Percentiles rank a stretch among this genome's conserved stretches.
phyloP scores from a whole-genome alignment of 2,888 invertebrate species.

The Itoplectis maculator region DNA sequence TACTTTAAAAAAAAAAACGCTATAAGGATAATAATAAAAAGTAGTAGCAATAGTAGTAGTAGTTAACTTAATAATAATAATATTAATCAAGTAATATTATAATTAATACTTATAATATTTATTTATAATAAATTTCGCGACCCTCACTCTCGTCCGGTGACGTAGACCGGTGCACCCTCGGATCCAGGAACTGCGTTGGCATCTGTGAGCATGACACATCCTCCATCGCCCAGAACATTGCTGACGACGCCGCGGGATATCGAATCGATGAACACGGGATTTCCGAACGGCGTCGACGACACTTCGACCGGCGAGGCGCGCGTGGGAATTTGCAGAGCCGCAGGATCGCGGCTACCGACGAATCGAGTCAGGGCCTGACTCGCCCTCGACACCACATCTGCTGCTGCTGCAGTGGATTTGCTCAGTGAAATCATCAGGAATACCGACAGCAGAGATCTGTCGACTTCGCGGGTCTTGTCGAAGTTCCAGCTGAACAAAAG shows the following conservation, averaged over 20 bases:
- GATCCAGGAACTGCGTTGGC: conserved; percentile 87
- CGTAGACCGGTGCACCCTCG: conserved; percentile 87
- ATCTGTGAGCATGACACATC: conserved; percentile 87
- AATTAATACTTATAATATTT: too few species aligned
- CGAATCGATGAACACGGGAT: conserved; percentile 86
- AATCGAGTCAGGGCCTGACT: conserved; percentile 68
- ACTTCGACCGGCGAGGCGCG: conserved; percentile 78
- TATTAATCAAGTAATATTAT: too few species aligned
- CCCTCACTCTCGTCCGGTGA: conserved; percentile 72
- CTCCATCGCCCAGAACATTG: conserved; percentile 86
- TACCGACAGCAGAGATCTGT: conserved; percentile 85
- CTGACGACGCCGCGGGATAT: conserved; percentile 87
- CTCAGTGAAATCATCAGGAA: conserved; percentile 84
- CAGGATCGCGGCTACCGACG: conserved; percentile 38
- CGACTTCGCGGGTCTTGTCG: conserved; percentile 84
- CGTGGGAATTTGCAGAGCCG: conserved; percentile 49
- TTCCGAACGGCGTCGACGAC: conserved; percentile 84
- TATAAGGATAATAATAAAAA: too few species aligned
- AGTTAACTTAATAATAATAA: too few species aligned
- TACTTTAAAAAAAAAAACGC: too few species aligned
- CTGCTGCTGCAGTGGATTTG: conserved; percentile 18
- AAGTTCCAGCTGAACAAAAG: conserved; percentile 86
- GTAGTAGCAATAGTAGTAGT: too few species aligned
- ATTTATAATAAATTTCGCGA: too few species aligned
- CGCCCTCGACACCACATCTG: conserved; percentile 43